Base-by-base conservation (phyloP, 2,888 invertebrate genomes). In the Aleiodes alternator region DNA sequence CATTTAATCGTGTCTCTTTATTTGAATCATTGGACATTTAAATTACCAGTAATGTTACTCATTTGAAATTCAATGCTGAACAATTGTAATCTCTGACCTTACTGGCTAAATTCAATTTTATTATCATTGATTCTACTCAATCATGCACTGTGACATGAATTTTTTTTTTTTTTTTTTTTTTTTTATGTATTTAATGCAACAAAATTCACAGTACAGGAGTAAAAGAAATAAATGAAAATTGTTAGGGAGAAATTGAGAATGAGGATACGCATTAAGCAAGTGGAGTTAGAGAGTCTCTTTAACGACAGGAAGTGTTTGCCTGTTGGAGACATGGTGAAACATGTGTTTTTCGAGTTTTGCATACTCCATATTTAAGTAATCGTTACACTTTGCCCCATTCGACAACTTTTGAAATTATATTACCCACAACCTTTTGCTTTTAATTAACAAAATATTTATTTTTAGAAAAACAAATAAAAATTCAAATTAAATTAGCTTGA, bases 241-340 rank as follows among this genome's bases (percentile, higher is more conserved):
- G 38, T 8, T 4, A 43, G 31, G 31, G 31, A 31, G 61, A 61
- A 61, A 61, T 61, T 38, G 8, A 43, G 43, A 61, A 14, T 43
- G 43, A 61, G 34, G 29, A 57, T 29, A 31, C 0, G 12, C 31
- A 57, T 57, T 57, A 57, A 57, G 31, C 69, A 23, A 57, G 23
- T n/a, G 12, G 23, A 68, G 66, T 50, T 51, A n/a, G 50, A 64
- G 11, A 50, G 51, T 66, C 79, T 79, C 80, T 87, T 89, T 88
- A 88, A 89, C 88, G 89, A 88, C 88, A 84, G 89, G 89, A 89
- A 89, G 85, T 81, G 86, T 86, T 83, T 83, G 76, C 50, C 43
- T 68, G 51, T 29, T 51, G 50, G 75, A 69, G 80, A 71, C 79
- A 83, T 81, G 85, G 80, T 80, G 80, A 81, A 86, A 88, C 88